Evolutionary conservation across 35 echinoderm and acorn worm genomes (phyloP), one percentile per base, ranked within the genome.

Genomic region (Ophiothrix spiculata): DNA sequence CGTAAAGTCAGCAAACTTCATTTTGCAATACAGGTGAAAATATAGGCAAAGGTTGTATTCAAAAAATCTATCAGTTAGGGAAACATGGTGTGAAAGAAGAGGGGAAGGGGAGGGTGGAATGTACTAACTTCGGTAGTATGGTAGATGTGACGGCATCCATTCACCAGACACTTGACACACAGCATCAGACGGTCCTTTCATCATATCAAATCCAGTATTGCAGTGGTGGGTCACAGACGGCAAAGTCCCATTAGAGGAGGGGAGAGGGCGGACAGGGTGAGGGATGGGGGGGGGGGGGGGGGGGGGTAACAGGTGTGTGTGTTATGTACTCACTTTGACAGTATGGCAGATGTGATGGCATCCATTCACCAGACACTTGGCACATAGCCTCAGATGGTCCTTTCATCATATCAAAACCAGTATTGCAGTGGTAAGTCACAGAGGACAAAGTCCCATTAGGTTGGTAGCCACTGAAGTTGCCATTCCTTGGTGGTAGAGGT

Each of bases 281-380:
- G 23, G 32, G 32, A 25, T 25, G 32, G 23, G 23, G 32, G 32
- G 32, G 60, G 0, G 3, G 60, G 32, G 31, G 56, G 31, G 21
- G 56, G 31, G 25, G 33, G n/a, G 25, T 74, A 0, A 29, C 64
- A 4, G 0, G 33, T 10, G 21, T 79, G 25, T 21, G 29, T 85
- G 37, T n/a, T 32, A 34, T 36, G 14, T 16, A 88, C 91, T 80
- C 56, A 97, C 94, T 39, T 39, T 49, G 36, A 84, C 94, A 97
- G 33, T 76, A 33, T 1, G 90, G 87, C 39, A 64, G 23, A 39
- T 90, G 36, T 37, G 64, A 74, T 1, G 87, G 87, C 38, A 91
- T 32, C 95, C 95, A 97, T 28, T 88, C 88, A 4, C 95, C 95
- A 35, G 88, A 90, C 16, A 97, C 81, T 31, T 90, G 84, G 86